Evolutionary conservation across 1,140 invertebrate genomes (phyloP).

Genomic region (Drosophila dunni): DNA sequence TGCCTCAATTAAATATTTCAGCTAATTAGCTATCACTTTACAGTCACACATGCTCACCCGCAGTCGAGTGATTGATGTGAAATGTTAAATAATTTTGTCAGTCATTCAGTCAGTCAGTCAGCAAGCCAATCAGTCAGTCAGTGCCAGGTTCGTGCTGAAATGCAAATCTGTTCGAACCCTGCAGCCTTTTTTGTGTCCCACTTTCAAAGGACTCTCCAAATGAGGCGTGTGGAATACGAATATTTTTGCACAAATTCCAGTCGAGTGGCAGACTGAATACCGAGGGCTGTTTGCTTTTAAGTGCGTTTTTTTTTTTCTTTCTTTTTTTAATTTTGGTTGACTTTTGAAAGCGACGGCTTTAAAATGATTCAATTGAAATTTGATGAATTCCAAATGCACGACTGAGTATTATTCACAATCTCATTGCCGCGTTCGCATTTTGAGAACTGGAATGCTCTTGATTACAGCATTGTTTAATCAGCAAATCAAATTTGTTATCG

Average conservation of each 20-base stretch:
- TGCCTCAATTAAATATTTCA: slow-evolving; percentile 75
- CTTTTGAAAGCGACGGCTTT: slow-evolving; percentile 22
- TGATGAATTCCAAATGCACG: slow-evolving; percentile 34
- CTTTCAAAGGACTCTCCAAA: background rate
- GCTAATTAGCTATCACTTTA: slow-evolving; percentile 77
- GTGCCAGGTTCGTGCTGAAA: background rate
- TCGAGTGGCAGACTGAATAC: slow-evolving; percentile 17
- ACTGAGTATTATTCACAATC: slow-evolving; percentile 35
- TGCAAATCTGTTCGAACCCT: slow-evolving; percentile 2
- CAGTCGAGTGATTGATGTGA: slow-evolving; percentile 59
- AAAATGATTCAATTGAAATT: slow-evolving; percentile 50
- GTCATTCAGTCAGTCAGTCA: slow-evolving; percentile 26
- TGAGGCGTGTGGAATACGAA: slow-evolving; percentile 27
- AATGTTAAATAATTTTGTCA: slow-evolving; percentile 71
- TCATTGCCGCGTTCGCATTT: slow-evolving; percentile 32
- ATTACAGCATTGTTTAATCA: slow-evolving; percentile 6
- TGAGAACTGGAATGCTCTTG: slow-evolving; percentile 8
- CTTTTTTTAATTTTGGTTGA: slow-evolving; percentile 27
- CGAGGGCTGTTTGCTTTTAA: slow-evolving; percentile 5
- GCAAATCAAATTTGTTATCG: background rate
- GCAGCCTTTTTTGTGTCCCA: background rate
- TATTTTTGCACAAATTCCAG: slow-evolving; percentile 26
- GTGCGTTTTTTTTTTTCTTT: slow-evolving; percentile 3
- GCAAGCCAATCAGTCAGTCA: slow-evolving; percentile 7
- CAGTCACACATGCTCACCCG: slow-evolving; percentile 29